Base-by-base conservation (phyloP, 2,113 vertebrate species). In the Platycercus adscitus region DNA sequence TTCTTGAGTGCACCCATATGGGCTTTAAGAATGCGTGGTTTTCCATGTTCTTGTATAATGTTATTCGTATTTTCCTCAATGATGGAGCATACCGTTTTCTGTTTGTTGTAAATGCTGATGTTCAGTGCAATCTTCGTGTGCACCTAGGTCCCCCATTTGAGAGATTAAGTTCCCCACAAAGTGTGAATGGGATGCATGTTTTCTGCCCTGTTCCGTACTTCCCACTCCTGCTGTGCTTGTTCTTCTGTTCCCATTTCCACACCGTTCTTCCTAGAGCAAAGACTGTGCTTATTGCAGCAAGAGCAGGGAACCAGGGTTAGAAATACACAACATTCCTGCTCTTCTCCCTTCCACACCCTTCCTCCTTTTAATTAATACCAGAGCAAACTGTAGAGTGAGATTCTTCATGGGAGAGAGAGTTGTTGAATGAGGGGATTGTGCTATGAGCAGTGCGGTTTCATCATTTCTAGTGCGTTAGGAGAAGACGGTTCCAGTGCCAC, bases 1-100 rank as follows among this genome's bases (percentile, higher is more conserved):
- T 90, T 35, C 26, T 39, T 60, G 24, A 0, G 0, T 44, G 11
- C 8, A 56, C 26, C 23, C 50, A 17, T 23, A 2, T 37, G 41
- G 39, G 19, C 47, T 86, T 58, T 41, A 65, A 65, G 33, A 77
- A 24, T 37, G 7, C 13, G 3, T 25, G 0, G 46, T 84, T 90
- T 64, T 60, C 46, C 7, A 10, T 76, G 24, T 71, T 52, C 9
- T 39, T 56, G 7, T 71, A 3, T 55, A 31, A 71, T 1, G 2
- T 23, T 71, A 11, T 33, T 31, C 3, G 0, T 41, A 9, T 75
- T 84, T 84, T 81, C 55, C 56, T 81, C 65, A 41, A 46, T 2
- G 2, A 24, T 55, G 26, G 37, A 68, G 6, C 4, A 0, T n/a
- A 15, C 8, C 3, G 1, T 70, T 49, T 66, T 47, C 41, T 81